A percentile compares a stretch with the other conserved stretches of the same genome.
These are phyloP conservation scores for Ormyrus pomaceus DNA, from an alignment of 2,888 invertebrate species.

Conservation along the genomic window DNA sequence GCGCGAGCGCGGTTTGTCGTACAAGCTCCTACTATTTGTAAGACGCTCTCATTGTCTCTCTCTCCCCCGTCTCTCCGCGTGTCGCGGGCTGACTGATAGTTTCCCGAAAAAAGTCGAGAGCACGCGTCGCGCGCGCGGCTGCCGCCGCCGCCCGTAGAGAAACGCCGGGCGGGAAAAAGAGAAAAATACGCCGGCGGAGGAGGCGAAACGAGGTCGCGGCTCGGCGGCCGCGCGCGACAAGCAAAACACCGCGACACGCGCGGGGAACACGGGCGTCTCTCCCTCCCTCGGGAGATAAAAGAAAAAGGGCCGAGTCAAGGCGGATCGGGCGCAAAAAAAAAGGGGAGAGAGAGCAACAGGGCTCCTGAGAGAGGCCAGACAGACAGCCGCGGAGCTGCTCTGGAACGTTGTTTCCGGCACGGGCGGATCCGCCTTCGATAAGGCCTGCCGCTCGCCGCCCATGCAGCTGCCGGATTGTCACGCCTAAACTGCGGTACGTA, in stretches of 20 bases:
- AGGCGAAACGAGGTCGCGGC: slow-evolving; percentile 52
- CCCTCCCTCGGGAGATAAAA: slow-evolving; percentile 15
- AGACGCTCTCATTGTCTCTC: slow-evolving; percentile 38
- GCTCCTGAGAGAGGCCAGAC: not conserved
- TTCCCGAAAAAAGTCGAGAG: slow-evolving; percentile 29
- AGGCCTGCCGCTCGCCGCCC: slow-evolving; percentile 42
- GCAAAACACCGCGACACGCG: slow-evolving; percentile 29
- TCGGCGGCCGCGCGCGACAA: slow-evolving; percentile 29
- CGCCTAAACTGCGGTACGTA: slow-evolving; percentile 52
- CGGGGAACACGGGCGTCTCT: not conserved
- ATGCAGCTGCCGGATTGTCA: slow-evolving; percentile 57
- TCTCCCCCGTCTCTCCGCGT: not conserved
- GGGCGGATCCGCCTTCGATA: slow-evolving; percentile 57
- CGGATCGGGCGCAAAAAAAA: not conserved
- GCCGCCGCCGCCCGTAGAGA: too few relatives aligned
- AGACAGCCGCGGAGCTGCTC: not conserved
- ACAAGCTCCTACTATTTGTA: slow-evolving; percentile 47
- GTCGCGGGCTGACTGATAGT: slow-evolving; percentile 40
- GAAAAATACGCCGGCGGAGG: slow-evolving; percentile 3
- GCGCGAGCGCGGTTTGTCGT: slow-evolving; percentile 45
- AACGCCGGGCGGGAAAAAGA: not conserved
- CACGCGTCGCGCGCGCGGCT: not conserved
- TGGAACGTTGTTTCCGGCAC: slow-evolving; percentile 47
- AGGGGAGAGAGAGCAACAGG: not conserved
- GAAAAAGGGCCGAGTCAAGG: slow-evolving; percentile 27